Conservation (phyloP, 35 echinoderm and acorn worm species). For the Holothuria glaberrima region DNA sequence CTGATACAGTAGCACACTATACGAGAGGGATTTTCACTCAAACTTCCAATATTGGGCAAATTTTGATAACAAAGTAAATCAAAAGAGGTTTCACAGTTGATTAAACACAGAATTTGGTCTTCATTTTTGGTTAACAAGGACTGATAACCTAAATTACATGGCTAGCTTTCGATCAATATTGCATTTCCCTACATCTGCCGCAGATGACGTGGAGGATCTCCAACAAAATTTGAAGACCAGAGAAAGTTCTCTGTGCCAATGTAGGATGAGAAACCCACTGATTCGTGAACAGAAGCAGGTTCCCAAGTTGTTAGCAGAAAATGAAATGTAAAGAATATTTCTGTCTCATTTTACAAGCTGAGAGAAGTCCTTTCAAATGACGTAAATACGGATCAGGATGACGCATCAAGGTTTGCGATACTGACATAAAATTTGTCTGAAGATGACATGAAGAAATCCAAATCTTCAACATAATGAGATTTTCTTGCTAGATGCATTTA, state of each 20-base stretch:
- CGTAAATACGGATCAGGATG: constrained; percentile 2
- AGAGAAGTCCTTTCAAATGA: constrained; percentile 14
- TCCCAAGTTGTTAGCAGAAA: background rate
- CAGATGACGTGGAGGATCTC: constrained; percentile 26
- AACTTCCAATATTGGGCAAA: too few relatives aligned
- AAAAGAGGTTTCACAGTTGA: constrained; percentile 41
- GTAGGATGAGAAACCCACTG: constrained; percentile 29
- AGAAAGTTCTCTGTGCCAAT: background rate
- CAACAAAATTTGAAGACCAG: background rate
- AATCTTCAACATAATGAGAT: too few relatives aligned
- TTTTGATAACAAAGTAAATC: constrained; percentile 17
- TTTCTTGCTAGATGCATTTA: too few relatives aligned
- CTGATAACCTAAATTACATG: constrained; percentile 50
- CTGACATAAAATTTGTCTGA: too few relatives aligned
- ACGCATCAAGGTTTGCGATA: background rate
- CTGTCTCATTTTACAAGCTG: background rate
- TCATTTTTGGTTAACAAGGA: constrained; percentile 44
- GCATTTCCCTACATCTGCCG: constrained; percentile 37
- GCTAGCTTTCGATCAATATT: constrained; percentile 38
- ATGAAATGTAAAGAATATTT: background rate
- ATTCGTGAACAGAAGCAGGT: constrained; percentile 23
- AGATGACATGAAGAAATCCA: too few relatives aligned
- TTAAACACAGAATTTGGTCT: constrained; percentile 44
- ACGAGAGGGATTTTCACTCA: too few relatives aligned
- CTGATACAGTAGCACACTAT: too few relatives aligned